Percentiles rank a stretch among this genome's conserved stretches.
These are phyloP conservation scores for Rhabdomys pumilio DNA, from an alignment of 2,797 vertebrate species.

Conservation along the genomic window DNA sequence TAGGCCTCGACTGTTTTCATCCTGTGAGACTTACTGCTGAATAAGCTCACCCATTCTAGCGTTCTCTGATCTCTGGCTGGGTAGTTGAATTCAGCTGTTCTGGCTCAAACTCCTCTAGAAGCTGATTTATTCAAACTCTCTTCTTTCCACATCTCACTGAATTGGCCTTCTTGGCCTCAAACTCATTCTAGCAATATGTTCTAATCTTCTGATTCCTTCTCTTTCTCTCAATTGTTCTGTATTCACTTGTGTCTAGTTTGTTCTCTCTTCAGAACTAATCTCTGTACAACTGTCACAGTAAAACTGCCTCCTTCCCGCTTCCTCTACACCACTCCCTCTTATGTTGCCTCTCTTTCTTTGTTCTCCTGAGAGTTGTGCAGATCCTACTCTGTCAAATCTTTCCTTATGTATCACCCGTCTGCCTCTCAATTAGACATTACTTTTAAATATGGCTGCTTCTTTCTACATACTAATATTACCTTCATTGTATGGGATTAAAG, in stretches of 20 bases:
- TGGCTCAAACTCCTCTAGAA: neutral
- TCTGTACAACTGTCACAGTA: neutral
- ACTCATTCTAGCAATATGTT: neutral
- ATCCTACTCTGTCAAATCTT: neutral
- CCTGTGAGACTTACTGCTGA: neutral
- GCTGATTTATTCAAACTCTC: neutral
- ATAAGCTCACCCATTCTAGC: neutral
- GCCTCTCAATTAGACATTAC: neutral
- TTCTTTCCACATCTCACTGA: neutral
- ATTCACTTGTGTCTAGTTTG: neutral
- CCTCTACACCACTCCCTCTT: neutral
- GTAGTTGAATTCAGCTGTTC: neutral
- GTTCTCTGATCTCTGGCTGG: neutral
- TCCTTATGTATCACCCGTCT: neutral
- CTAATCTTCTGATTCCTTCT: neutral
- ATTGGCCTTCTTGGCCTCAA: neutral
- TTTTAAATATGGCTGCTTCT: neutral
- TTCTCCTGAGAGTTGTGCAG: neutral
- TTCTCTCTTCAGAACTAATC: neutral
- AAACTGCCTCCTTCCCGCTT: neutral
- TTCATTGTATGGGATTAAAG: neutral
- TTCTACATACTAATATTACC: neutral
- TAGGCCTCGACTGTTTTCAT: neutral
- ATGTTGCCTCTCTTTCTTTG: neutral
- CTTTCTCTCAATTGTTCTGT: neutral